A percentile compares a stretch with the other conserved stretches of the same genome.
Conservation (phyloP, 2,888 invertebrate species). For the Sesia bembeciformis region DNA sequence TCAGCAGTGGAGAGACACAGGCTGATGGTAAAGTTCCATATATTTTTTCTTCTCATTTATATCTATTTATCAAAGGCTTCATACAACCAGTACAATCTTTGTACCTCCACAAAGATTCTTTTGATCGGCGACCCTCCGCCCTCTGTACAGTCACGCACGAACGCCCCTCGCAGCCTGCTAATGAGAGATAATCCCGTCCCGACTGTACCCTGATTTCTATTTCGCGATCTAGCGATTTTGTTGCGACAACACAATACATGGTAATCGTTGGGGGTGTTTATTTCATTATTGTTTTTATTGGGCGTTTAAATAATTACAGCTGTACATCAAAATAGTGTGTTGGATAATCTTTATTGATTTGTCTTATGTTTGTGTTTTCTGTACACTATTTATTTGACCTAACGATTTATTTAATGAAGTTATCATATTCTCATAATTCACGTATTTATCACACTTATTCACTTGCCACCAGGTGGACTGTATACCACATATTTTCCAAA, state of each 20-base stretch:
- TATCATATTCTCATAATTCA: too few species aligned
- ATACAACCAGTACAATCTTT: neutral
- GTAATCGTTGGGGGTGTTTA: slow-evolving; percentile 15
- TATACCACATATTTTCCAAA: too few species aligned
- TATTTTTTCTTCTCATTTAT: too few species aligned
- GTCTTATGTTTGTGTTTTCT: too few species aligned
- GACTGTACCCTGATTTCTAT: slow-evolving; percentile 16
- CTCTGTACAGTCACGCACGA: slow-evolving; percentile 29
- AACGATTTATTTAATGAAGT: too few species aligned
- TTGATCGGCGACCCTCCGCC: neutral
- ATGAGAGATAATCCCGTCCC: slow-evolving; percentile 55
- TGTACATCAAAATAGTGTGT: neutral
- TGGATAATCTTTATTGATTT: neutral
- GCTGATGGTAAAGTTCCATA: too few species aligned
- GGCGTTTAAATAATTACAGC: slow-evolving; percentile 2
- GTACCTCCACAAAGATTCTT: neutral
- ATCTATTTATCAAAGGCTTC: neutral
- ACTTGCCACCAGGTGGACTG: too few species aligned
- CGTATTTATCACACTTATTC: too few species aligned
- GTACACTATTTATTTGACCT: too few species aligned
- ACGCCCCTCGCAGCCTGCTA: slow-evolving; percentile 37
- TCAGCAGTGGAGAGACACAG: too few species aligned
- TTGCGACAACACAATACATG: slow-evolving; percentile 9
- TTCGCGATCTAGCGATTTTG: slow-evolving; percentile 13
- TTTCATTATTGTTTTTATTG: slow-evolving; percentile 11